phyloP scores from a whole-genome alignment of 1,140 invertebrate species.

The Cherax quadricarinatus region DNA sequence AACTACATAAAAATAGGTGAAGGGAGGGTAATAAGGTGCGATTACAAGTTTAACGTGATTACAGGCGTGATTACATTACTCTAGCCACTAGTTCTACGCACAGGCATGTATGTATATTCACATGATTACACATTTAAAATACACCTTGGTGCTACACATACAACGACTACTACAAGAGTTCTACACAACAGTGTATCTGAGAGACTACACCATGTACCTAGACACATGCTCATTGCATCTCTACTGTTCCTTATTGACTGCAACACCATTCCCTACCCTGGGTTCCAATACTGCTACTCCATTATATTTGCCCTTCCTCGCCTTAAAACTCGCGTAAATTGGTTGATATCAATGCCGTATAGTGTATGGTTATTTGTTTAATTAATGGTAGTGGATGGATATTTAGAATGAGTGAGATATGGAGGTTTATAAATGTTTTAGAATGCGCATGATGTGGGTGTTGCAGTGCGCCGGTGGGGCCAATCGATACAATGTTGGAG shows the following conservation, averaged over 20 bases:
- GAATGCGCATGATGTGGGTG: conserved; percentile 8
- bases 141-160: conserved; percentile 41
- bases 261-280: not conserved
- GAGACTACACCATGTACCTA: conserved; percentile 43
- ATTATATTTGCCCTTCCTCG: no score
- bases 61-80: conserved; percentile 22
- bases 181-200: conserved; percentile 29
- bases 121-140: conserved; percentile 11
- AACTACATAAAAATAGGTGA: conserved; percentile 21
- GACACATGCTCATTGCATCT: conserved; percentile 42
- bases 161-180: conserved; percentile 51
- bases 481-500: conserved; percentile 39
- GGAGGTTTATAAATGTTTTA: not conserved
- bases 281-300: conserved; percentile 3
- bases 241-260: conserved; percentile 44
- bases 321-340: no score
- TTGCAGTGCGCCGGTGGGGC: conserved; percentile 3
- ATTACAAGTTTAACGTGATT: conserved; percentile 8
- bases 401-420: not conserved
- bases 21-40: not conserved
- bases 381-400: not conserved
- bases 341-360: no score
- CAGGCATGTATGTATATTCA: conserved; percentile 3
- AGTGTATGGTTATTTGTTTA: not conserved
- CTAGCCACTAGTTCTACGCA: conserved; percentile 32